Evolutionary conservation across 2,113 vertebrate species (phyloP).

Genomic region (Butastur rufipennis): DNA sequence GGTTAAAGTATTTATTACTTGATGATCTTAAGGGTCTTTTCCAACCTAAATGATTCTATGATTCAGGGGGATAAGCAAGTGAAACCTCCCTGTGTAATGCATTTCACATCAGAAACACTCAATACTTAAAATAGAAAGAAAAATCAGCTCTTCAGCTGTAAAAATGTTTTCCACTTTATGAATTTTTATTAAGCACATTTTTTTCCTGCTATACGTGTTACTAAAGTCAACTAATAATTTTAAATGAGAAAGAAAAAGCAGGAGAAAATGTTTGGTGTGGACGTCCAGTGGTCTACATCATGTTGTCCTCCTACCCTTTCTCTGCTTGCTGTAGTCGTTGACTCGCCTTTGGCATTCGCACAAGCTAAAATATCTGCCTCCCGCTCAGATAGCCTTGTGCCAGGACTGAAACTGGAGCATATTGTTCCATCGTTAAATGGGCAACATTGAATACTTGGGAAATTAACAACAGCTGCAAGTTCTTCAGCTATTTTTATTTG

Average conservation of each 20-base stretch:
- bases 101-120: background rate
- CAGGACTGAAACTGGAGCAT: conserved; percentile 33
- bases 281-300: background rate
- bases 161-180: conserved; percentile 14
- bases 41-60: background rate
- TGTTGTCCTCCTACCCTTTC: background rate
- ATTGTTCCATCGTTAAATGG: conserved; percentile 42
- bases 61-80: background rate
- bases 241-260: background rate
- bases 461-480: conserved; percentile 46
- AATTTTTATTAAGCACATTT: conserved; percentile 7
- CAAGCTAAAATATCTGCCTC: background rate
- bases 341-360: background rate
- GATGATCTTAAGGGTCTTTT: too few relatives aligned
- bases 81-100: background rate
- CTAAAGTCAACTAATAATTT: background rate
- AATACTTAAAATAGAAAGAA: conserved; percentile 1
- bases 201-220: background rate
- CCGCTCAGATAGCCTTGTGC: background rate
- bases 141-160: conserved; percentile 19
- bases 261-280: background rate
- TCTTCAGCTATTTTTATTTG: conserved; percentile 52
- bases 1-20: background rate
- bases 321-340: background rate
- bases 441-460: background rate